A percentile compares a stretch with the other conserved stretches of the same genome.
phyloP scores from a whole-genome alignment of 2,113 vertebrate genomes.

The Apeltes quadracus region DNA sequence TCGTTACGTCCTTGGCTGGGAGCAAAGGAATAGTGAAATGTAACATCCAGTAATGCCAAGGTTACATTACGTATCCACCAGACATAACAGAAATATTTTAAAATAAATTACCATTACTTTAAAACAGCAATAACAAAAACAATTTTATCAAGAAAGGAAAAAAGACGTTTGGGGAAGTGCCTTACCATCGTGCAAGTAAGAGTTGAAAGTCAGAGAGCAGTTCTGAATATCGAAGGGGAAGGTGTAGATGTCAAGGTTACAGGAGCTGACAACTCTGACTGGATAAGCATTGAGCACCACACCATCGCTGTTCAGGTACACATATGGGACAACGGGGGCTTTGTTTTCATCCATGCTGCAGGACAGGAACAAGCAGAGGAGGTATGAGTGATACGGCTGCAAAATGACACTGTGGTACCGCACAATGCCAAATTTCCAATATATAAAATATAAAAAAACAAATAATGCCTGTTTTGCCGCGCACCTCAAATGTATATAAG shows the following conservation, averaged over 20 bases:
- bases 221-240: slow-evolving; percentile 82
- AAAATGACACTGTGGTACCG: neutral
- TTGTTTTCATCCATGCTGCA: slow-evolving; percentile 77
- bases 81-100: neutral
- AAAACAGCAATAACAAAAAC: neutral
- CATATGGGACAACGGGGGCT: slow-evolving; percentile 65
- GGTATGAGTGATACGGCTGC: neutral
- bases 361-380: slow-evolving; percentile 6
- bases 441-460: neutral
- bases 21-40: neutral
- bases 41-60: neutral
- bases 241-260: slow-evolving; percentile 78
- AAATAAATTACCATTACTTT: neutral
- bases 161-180: neutral
- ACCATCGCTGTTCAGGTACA: slow-evolving; percentile 60
- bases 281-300: slow-evolving; percentile 36
- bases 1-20: slow-evolving; percentile 61
- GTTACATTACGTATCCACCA: neutral
- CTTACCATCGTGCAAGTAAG: slow-evolving; percentile 72
- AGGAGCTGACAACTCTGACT: slow-evolving; percentile 75
- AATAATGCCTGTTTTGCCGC: neutral
- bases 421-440: neutral
- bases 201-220: slow-evolving; percentile 75
- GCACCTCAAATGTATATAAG: neutral
- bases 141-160: neutral